phyloP scores from a whole-genome alignment of 2,888 invertebrate species.

The Hirudinaria manillensis region DNA sequence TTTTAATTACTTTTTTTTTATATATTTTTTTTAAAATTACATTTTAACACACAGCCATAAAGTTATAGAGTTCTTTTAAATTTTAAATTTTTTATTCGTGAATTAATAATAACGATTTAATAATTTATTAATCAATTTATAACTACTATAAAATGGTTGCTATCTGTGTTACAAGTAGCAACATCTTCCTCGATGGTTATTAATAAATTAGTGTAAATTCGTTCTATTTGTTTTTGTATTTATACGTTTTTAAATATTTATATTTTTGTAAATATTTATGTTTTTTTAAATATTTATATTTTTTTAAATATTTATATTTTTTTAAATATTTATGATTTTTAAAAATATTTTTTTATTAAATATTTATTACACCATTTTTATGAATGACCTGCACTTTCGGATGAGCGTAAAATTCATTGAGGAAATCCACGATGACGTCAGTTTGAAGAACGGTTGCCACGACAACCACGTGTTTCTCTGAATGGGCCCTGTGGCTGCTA shows the following conservation, averaged over 20 bases:
- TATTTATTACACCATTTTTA: no score
- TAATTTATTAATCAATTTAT: no score
- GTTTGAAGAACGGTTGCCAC: slow-evolving; percentile 91
- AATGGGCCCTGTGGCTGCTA: slow-evolving; percentile 80
- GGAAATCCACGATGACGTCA: slow-evolving; percentile 95
- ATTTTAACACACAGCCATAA: no score
- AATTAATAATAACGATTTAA: no score
- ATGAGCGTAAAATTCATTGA: slow-evolving; percentile 91
- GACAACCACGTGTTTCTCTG: slow-evolving; percentile 96
- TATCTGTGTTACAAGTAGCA: no score
- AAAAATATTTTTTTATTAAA: neutral
- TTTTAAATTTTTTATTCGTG: no score
- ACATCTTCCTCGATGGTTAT: no score
- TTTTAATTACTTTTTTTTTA: neutral
- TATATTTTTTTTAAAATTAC: no score
- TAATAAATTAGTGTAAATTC: no score
- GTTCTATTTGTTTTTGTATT: no score
- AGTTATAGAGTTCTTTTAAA: no score
- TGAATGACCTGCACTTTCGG: slow-evolving; percentile 59
- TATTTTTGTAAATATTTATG: neutral
- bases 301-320: neutral
- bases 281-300: neutral
- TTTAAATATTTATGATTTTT: neutral
- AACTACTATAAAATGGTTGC: no score
- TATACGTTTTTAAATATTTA: neutral